Conservation (phyloP, 2,797 vertebrate genomes). For the Triplophysa yarkandensis region DNA sequence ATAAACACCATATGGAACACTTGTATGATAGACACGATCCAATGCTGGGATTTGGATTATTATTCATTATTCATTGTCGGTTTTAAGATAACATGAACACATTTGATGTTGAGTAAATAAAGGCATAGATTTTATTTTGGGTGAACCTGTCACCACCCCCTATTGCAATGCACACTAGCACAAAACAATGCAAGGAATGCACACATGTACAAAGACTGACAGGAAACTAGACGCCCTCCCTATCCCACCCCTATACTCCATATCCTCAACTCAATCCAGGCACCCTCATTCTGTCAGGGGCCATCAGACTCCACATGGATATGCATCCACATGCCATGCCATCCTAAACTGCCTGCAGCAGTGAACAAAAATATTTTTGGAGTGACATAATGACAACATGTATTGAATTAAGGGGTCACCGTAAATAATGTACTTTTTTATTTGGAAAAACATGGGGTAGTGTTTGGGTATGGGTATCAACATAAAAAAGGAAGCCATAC, state of each 20-base stretch:
- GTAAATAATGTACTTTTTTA: no score
- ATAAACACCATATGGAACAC: no score
- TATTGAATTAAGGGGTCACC: no score
- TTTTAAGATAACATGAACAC: no score
- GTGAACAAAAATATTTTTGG: constrained; percentile 2
- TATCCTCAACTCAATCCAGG: constrained; percentile 28
- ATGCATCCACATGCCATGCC: constrained; percentile 45
- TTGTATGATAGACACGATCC: no score
- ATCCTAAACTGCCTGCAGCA: constrained; percentile 13
- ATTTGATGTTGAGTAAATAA: no score
- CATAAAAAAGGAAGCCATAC: no score
- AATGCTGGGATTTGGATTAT: no score
- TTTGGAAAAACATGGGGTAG: no score
- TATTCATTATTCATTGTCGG: no score
- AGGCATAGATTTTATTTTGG: no score
- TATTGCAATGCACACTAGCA: not conserved
- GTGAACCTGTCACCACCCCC: constrained; percentile 18
- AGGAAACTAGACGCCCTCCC: constrained; percentile 28
- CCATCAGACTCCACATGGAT: constrained; percentile 67
- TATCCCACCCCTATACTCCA: constrained; percentile 1
- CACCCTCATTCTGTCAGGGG: constrained; percentile 77
- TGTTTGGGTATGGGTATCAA: no score
- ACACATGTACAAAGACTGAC: constrained; percentile 28
- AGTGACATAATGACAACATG: not conserved
- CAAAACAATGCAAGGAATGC: constrained; percentile 27